Conservation (phyloP, 2,797 vertebrate genomes). For the Prionace glauca region DNA sequence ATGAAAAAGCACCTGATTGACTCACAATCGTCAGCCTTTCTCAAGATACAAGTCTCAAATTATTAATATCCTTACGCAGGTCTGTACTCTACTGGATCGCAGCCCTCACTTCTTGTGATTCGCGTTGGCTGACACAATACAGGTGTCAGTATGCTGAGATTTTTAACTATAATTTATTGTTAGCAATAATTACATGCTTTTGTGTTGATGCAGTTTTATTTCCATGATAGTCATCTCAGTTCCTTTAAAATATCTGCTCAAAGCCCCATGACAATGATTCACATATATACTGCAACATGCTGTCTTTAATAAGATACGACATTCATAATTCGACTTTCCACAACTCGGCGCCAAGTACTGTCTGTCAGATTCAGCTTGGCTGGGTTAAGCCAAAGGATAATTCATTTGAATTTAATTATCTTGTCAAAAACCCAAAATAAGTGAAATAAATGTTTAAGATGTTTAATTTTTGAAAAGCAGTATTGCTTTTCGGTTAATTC, state of each 20-base stretch:
- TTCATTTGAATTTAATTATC: conserved; percentile 1
- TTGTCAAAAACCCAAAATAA: background rate
- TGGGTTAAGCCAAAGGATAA: conserved; percentile 7
- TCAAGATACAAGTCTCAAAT: background rate
- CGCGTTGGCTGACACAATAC: background rate
- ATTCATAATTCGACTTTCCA: conserved; percentile 7
- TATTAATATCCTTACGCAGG: background rate
- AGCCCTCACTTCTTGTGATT: background rate
- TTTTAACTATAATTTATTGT: background rate
- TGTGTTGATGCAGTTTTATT: background rate
- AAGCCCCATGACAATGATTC: background rate
- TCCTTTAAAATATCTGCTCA: background rate
- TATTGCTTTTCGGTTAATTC: background rate
- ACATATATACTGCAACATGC: background rate
- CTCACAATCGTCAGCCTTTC: background rate
- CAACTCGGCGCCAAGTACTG: background rate
- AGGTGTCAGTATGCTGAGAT: background rate
- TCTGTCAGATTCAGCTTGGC: background rate
- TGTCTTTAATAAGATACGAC: conserved; percentile 22
- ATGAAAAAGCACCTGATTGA: background rate
- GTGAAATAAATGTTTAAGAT: background rate
- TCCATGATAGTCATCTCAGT: background rate
- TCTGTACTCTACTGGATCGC: background rate
- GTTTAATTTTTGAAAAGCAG: background rate
- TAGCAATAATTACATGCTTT: background rate